Evolutionary conservation across 1,140 invertebrate genomes (phyloP).

Genomic region (Triops longicaudatus): DNA sequence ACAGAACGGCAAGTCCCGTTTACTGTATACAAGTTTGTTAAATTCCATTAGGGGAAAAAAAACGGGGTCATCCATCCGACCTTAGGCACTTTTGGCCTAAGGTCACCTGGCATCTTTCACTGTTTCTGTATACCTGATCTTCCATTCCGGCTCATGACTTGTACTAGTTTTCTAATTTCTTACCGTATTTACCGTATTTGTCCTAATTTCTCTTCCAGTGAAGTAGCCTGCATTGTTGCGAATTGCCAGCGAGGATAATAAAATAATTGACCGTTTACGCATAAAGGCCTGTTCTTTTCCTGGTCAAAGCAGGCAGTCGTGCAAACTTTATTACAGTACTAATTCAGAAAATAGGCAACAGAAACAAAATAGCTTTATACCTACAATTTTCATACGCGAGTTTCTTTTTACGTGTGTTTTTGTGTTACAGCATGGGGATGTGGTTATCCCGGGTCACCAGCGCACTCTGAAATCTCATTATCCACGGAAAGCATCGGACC

Average conservation of each 20-base stretch:
- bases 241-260: not conserved
- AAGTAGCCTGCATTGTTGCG: no score
- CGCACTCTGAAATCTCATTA: slow-evolving; percentile 72
- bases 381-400: not conserved
- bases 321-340: not conserved
- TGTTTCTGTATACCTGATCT: not conserved
- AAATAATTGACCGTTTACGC: not conserved
- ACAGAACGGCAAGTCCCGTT: no score
- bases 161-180: not conserved
- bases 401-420: not conserved
- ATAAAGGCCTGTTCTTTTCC: not conserved
- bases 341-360: not conserved
- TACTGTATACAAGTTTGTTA: no score
- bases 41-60: no score
- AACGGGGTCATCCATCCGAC: not conserved
- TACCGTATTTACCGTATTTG: no score
- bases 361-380: no score
- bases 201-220: no score
- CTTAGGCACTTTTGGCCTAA: not conserved
- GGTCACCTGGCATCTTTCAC: not conserved
- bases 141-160: not conserved
- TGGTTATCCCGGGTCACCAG: slow-evolving; percentile 84
- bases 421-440: slow-evolving; percentile 43
- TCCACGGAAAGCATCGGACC: slow-evolving; percentile 54
- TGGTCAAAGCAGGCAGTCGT: not conserved